phyloP scores from a whole-genome alignment of 2,888 invertebrate species.

The Eristalis intricaria region DNA sequence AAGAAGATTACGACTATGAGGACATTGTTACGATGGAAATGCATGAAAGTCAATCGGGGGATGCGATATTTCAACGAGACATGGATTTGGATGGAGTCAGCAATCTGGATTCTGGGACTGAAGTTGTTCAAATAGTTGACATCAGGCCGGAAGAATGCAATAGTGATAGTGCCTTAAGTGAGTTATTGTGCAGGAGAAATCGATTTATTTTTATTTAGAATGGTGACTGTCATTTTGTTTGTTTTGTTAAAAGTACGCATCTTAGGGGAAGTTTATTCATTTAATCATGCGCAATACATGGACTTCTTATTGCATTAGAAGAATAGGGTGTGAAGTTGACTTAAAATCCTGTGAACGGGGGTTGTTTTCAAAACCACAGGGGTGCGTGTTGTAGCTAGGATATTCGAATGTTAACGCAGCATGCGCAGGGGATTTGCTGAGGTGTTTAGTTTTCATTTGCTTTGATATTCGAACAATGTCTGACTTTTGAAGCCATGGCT shows the following conservation, averaged over 20 bases:
- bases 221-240: neutral
- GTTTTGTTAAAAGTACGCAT: neutral
- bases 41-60: conserved; percentile 22
- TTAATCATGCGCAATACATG: too few relatives aligned
- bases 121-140: conserved; percentile 15
- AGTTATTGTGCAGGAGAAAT: neutral
- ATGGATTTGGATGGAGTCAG: neutral
- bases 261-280: too few relatives aligned
- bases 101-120: neutral
- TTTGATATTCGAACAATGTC: too few relatives aligned
- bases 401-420: too few relatives aligned
- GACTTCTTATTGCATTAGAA: too few relatives aligned
- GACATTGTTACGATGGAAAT: conserved; percentile 47
- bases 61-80: conserved; percentile 20
- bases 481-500: too few relatives aligned
- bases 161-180: neutral
- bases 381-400: too few relatives aligned
- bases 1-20: conserved; percentile 42
- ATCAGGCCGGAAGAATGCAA: conserved; percentile 35
- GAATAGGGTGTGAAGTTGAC: too few relatives aligned
- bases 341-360: too few relatives aligned
- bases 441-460: too few relatives aligned
- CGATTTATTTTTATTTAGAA: neutral
- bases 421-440: too few relatives aligned
- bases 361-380: too few relatives aligned